Base-by-base conservation (phyloP, 2,797 vertebrate species). In the Rhinella marina region DNA sequence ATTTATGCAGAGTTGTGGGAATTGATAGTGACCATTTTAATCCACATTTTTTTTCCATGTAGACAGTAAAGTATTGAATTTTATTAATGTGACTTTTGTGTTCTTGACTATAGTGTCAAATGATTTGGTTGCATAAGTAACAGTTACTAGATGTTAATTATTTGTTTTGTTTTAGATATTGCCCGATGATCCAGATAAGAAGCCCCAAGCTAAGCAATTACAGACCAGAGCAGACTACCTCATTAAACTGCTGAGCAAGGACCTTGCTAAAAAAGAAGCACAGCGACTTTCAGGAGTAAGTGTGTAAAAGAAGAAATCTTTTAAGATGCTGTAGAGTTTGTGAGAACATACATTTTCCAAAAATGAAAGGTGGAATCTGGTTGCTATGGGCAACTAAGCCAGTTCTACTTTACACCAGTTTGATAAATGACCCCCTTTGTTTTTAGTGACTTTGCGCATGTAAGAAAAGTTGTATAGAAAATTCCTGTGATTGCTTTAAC, bases 181-280 rank as follows among this genome's bases (percentile, higher is more conserved):
- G 86, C 98, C 98, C 90, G 98, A 99, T 85, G 98, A 99, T 92
- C 98, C 98, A 72, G 98, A 99, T 94, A 99, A 99, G 93, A 99
- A 99, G 91, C 98, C 98, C 62, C 98, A 99, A 94, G 98, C 98
- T 17, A 99, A 99, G 91, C 98, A 99, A 92, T 94, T 99, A 48
- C 98, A 99, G 94, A 99, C 98, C 16, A 95, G 98, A 94, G 97
- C 98, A 82, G 98, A 99, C 96, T 99, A 99, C 97, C 98, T 99
- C 97, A 99, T 99, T 94, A 99, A 99, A 94, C 94, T 99, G 93
- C 96, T 99, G 78, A 98, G 95, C 95, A 99, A 97, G 92, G 98
- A 99, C 91, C 95, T 99, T 92, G 97, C 97, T 90, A 98, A 95
- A 90, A 99, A 96, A 90, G 98, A 99, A 94, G 97, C 97, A 79